phyloP scores from a whole-genome alignment of 1,140 invertebrate species.

The Aphaenogaster ashmeadi region DNA sequence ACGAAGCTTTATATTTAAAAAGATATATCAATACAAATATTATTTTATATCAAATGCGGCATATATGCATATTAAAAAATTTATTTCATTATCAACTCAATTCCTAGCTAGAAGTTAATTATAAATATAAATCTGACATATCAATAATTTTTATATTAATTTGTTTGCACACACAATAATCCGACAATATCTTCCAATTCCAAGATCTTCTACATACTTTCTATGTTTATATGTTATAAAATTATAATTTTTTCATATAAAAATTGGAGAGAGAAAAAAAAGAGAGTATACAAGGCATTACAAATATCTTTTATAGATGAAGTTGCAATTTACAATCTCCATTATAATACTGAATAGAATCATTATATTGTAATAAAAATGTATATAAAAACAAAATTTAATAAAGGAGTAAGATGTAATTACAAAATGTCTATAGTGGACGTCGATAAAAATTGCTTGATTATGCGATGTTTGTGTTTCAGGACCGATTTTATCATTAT shows the following conservation, averaged over 20 bases:
- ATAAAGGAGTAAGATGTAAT: constrained; percentile 18
- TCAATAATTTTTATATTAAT: not conserved
- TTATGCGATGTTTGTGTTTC: constrained; percentile 65
- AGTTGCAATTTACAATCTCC: constrained; percentile 9
- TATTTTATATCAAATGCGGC: not conserved
- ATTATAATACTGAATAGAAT: not conserved
- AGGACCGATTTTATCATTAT: constrained; percentile 68
- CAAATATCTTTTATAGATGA: not conserved
- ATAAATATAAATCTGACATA: not conserved
- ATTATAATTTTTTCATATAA: constrained; percentile 6
- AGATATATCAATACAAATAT: not conserved
- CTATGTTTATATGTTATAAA: not conserved
- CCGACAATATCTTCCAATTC: not conserved
- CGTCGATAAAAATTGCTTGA: constrained; percentile 53
- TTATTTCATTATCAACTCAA: not conserved
- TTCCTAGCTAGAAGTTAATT: not conserved
- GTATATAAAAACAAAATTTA: not conserved
- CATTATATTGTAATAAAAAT: not conserved
- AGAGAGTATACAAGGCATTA: not conserved
- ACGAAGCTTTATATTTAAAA: not conserved
- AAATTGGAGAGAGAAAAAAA: not conserved
- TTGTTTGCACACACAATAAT: not conserved
- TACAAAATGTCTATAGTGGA: constrained; percentile 5
- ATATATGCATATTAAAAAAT: not conserved
- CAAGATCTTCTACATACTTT: not conserved